A percentile compares a stretch with the other conserved stretches of the same genome.
These are phyloP conservation scores for Odocoileus hemionus DNA, from an alignment of 2,113 vertebrate species.

Conservation along the genomic window DNA sequence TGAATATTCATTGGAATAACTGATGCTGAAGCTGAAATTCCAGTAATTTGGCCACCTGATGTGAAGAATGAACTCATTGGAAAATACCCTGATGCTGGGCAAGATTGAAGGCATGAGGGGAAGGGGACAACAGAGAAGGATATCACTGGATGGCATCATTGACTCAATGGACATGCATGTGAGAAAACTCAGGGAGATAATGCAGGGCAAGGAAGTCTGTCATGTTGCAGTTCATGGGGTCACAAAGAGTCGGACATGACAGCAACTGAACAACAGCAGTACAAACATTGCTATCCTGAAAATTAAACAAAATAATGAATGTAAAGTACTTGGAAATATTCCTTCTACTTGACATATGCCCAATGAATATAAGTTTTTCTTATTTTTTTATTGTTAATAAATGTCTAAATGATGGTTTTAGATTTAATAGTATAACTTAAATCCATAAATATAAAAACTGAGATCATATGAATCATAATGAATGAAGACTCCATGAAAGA, in stretches of 20 bases:
- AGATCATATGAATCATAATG: neutral
- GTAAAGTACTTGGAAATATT: neutral
- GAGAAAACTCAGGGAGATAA: neutral
- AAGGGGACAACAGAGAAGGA: neutral
- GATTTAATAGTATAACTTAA: neutral
- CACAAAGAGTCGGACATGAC: neutral
- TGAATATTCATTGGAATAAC: neutral
- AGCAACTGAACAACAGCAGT: neutral
- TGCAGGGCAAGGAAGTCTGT: neutral
- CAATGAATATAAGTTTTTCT: neutral
- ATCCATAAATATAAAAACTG: neutral
- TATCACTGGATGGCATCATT: neutral
- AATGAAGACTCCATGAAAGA: neutral
- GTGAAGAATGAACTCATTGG: neutral
- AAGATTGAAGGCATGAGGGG: neutral
- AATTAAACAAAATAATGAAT: neutral
- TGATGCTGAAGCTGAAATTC: neutral
- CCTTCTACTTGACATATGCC: neutral
- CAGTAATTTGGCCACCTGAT: neutral
- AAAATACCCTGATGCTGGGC: neutral
- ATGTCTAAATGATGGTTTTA: neutral
- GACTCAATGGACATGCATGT: neutral
- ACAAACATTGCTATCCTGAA: neutral
- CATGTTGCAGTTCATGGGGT: neutral
- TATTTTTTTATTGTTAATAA: neutral